Evolutionary conservation across 2,113 vertebrate species (phyloP).

Genomic region (Jacana jacana): DNA sequence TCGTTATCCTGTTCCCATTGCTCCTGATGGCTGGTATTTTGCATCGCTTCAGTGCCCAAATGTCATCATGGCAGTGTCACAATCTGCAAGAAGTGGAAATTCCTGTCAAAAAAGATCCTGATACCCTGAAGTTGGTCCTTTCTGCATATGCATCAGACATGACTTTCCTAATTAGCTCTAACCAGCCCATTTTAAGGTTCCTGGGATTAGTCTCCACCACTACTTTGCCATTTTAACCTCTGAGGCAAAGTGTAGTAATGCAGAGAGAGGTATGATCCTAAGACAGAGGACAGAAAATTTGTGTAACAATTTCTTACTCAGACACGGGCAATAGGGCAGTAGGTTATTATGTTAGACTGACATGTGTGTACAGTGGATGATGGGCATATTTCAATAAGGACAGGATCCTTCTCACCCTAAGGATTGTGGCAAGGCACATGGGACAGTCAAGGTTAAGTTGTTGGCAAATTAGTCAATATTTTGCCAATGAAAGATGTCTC

Average conservation of each 20-base stretch:
- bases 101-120: no score
- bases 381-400: background rate
- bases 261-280: fast-evolving
- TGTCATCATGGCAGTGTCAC: background rate
- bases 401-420: background rate
- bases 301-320: background rate
- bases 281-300: background rate
- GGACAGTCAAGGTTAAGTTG: background rate
- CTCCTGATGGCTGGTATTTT: background rate
- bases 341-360: background rate
- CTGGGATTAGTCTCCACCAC: background rate
- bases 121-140: background rate
- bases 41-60: background rate
- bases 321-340: background rate
- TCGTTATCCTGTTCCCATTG: background rate
- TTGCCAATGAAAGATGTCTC: background rate
- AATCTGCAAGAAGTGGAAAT: background rate
- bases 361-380: background rate
- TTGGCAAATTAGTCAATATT: background rate
- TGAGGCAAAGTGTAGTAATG: background rate
- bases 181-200: background rate
- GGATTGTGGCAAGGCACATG: background rate
- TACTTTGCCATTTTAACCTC: background rate
- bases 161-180: background rate
- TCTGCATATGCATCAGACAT: background rate